phyloP scores from a whole-genome alignment of 2,888 invertebrate species.

The Eurytoma adleriae region DNA sequence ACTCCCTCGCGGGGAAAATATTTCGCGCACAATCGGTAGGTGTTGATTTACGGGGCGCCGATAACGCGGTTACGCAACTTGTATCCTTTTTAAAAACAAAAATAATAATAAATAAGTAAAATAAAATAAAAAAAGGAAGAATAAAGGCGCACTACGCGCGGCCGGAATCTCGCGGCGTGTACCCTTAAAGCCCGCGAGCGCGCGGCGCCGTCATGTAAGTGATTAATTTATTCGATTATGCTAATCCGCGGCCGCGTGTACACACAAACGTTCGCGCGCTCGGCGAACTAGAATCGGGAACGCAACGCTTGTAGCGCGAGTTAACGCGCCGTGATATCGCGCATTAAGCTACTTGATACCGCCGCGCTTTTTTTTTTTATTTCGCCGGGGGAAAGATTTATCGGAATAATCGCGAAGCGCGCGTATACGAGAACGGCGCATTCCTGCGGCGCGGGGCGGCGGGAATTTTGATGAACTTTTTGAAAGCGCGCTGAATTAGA shows the following conservation, averaged over 20 bases:
- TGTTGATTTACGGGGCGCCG: conserved; percentile 6
- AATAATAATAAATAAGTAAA: too few species aligned
- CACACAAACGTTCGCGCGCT: too few species aligned
- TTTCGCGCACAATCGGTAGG: neutral
- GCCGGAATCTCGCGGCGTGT: too few species aligned
- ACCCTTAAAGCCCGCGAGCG: too few species aligned
- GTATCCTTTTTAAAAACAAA: too few species aligned
- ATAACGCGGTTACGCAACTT: neutral
- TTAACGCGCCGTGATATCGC: too few species aligned
- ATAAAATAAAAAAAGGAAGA: too few species aligned
- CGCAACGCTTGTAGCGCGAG: too few species aligned
- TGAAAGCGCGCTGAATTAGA: too few species aligned
- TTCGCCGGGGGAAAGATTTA: too few species aligned
- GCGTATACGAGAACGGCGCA: neutral
- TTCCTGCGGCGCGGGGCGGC: neutral
- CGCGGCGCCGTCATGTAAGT: neutral
- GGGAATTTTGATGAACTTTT: neutral
- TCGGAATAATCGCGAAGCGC: neutral
- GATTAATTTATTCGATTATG: conserved; percentile 52
- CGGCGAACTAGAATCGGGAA: neutral
- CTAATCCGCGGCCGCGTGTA: conserved; percentile 15
- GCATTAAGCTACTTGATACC: neutral
- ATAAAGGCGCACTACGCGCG: too few species aligned
- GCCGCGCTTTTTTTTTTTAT: neutral
- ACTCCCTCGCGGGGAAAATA: too few species aligned